Conservation (phyloP, 2,113 vertebrate genomes). For the Pteronura brasiliensis region DNA sequence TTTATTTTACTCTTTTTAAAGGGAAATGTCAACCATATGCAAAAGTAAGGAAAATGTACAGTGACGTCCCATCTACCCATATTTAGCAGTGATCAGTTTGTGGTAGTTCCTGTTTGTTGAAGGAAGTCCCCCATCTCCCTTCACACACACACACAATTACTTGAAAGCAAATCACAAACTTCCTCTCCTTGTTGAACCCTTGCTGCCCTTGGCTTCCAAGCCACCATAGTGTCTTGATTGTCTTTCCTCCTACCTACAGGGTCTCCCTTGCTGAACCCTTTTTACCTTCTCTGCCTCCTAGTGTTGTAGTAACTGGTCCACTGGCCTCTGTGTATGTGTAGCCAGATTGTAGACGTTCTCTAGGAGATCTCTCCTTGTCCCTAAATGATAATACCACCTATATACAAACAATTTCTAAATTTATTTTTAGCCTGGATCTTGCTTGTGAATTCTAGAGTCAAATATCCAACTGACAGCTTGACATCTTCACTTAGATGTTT, state of each 20-base stretch:
- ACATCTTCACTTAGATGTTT: background rate
- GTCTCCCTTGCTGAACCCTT: background rate
- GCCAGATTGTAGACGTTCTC: background rate
- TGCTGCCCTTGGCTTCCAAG: background rate
- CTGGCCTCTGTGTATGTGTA: background rate
- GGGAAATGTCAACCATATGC: background rate
- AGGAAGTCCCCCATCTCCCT: background rate
- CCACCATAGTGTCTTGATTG: background rate
- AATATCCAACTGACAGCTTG: conserved; percentile 25
- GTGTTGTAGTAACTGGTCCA: background rate
- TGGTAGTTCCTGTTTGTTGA: background rate
- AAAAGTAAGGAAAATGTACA: background rate
- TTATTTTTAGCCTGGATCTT: background rate
- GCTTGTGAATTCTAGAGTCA: background rate
- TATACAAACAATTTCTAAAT: background rate
- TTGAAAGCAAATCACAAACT: background rate
- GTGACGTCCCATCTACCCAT: background rate
- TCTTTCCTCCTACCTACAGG: background rate
- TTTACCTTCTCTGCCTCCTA: background rate
- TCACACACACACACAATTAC: background rate
- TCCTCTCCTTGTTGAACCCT: background rate
- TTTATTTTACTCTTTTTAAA: background rate
- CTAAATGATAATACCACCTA: background rate
- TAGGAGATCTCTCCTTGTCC: background rate
- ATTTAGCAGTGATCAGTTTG: background rate